A percentile compares a stretch with the other conserved stretches of the same genome.
These are phyloP conservation scores for Petrocephalus schoutedeni DNA, from an alignment of 2,797 vertebrate genomes.

Conservation along the genomic window DNA sequence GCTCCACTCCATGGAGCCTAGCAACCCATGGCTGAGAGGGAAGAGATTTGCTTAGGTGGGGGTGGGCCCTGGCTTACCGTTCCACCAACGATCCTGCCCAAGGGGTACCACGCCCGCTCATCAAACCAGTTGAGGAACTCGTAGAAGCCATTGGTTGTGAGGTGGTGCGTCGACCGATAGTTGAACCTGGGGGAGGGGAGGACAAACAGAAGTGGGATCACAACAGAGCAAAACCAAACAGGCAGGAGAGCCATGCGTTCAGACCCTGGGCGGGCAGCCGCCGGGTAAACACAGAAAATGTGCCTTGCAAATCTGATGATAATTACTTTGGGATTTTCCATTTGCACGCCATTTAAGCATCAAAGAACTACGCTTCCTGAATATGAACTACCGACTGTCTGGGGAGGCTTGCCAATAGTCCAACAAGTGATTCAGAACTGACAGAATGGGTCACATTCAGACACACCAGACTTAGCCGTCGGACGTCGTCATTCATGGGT, in stretches of 20 bases:
- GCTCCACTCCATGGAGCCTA: not conserved
- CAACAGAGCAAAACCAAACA: not conserved
- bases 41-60: not conserved
- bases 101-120: conserved; percentile 94
- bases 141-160: conserved; percentile 93
- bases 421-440: not conserved
- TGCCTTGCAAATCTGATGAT: conserved; percentile 3
- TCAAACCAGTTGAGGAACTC: conserved; percentile 99
- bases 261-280: not conserved
- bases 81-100: conserved; percentile 94
- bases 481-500: not conserved
- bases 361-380: not conserved
- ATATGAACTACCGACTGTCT: not conserved
- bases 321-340: not conserved
- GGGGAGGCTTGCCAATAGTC: not conserved
- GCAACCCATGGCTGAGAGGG: not conserved
- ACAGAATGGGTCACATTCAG: not conserved
- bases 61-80: conserved; percentile 76
- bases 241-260: not conserved
- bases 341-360: not conserved
- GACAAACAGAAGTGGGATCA: not conserved
- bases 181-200: conserved; percentile 75
- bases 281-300: not conserved
- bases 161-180: conserved; percentile 96
- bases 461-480: not conserved